Base-by-base conservation (phyloP, 2,797 vertebrate genomes). In the Crocodylus rhombifer region DNA sequence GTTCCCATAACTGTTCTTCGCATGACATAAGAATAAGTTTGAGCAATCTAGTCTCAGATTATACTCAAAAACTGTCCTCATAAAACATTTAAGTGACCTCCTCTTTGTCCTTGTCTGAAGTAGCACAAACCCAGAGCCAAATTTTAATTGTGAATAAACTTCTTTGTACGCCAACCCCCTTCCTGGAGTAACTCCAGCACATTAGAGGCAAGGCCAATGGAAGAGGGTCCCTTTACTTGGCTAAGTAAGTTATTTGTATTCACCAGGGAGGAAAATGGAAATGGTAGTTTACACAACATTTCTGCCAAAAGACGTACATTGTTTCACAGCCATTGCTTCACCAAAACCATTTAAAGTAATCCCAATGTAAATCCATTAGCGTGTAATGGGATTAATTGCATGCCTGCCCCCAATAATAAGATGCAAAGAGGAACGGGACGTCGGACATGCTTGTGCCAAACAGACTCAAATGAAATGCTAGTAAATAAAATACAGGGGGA, bases 301-400 rank as follows among this genome's bases (percentile, higher is more conserved):
- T 90, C 28, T 90, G 80, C 36, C 65, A 86, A 57, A 69, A 76
- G 16, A 91, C 89, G 74, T 80, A 64, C 30, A 8, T 14, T 76
- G 61, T 78, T 87, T 86, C 69, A 21, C 30, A 56, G 71, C n/a
- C 6, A 3, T 74, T 75, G 25, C 82, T 79, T 60, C 62, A 51
- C n/a, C 62, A 75, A 61, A 14, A 57, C 1, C 0, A 73, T 95
- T 88, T 92, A 81, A 77, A 80, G 79, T 63, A 55, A 83, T 82
- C 90, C 64, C 5, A 2, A 36, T 84, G 76, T 88, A 93, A 95
- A 93, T 84, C 71, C 84, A 91, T 65, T 91, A 64, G 18, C 82
- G 93, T 86, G 81, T 33, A 84, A 91, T 56, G 77, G 73, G 80
- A 94, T 91, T 87, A 86, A 90, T 92, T 90, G 65, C 74, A 81